Base-by-base conservation (phyloP, 2,113 vertebrate genomes). In the Coptodon bakossiorum region DNA sequence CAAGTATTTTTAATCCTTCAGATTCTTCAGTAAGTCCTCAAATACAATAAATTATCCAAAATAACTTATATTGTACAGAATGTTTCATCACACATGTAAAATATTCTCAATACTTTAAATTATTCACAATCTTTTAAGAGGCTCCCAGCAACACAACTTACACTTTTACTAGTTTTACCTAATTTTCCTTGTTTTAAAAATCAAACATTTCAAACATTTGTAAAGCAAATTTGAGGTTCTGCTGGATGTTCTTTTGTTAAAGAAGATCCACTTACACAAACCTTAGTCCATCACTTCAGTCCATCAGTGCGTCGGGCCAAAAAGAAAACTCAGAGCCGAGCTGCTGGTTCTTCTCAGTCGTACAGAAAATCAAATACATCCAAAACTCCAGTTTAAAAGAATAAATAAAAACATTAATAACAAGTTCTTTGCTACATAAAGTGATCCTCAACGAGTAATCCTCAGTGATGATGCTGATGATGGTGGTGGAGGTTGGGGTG, bases 1-100 rank as follows among this genome's bases (percentile, higher is more conserved):
- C 57, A 90, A 81, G 36, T 88, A 56, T 3, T 43, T 82, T 12
- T 9, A 83, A 80, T 40, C 54, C 9, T 85, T 53, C 63, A 82
- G 10, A 81, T 16, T 43, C 11, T 52, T 83, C 24, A 83, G 27
- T 36, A 8, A 83, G 80, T 34, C 53, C 38, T 83, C 52, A 89
- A 82, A 82, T 14, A 78, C 2, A 89, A 90, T 90, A 90, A 90
- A 91, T 91, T 40, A 5, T 53, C 5, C 56, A 80, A 84, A 89
- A 86, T 83, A 90, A 88, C 13, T 87, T 86, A 91, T 13, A 43
- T 52, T 66, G 48, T 31, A 82, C 84, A 91, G 80, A 90, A 48
- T 68, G 29, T 6, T 52, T 79, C 11, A 66, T 24, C 27, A 78
- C 10, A 48, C 40, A 76, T 27, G 24, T 50, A 40, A 19, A 81